Evolutionary conservation across 2,888 invertebrate species (phyloP).

Genomic region (Onchidella celtica): DNA sequence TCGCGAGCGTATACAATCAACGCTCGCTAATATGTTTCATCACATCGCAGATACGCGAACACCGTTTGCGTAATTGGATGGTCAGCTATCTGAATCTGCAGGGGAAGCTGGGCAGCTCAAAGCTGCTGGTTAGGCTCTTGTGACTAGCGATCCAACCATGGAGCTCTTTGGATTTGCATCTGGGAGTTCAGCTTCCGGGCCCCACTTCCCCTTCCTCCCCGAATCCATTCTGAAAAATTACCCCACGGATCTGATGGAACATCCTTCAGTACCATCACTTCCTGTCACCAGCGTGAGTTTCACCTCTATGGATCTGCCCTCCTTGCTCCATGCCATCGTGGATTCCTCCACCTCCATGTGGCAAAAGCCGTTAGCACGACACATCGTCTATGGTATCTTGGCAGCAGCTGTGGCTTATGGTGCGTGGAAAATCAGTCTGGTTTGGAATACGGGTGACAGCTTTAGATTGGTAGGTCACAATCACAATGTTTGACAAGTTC

Average conservation of each 20-base stretch:
- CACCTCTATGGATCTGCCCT: background rate
- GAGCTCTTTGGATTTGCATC: constrained; percentile 23
- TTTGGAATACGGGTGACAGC: background rate
- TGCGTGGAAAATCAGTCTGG: background rate
- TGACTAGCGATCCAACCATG: no score
- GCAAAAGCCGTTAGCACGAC: background rate
- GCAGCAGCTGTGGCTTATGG: constrained; percentile 9
- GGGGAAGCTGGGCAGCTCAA: no score
- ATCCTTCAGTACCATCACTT: background rate
- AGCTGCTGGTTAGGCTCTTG: no score
- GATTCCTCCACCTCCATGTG: background rate
- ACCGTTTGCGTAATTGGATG: no score
- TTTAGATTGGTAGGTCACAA: no score
- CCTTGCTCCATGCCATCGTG: background rate
- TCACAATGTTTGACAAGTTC: no score
- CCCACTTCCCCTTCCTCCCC: background rate
- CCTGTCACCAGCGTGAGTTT: background rate
- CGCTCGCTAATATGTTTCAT: no score
- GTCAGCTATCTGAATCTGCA: no score
- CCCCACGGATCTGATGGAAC: constrained; percentile 6
- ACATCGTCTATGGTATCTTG: background rate
- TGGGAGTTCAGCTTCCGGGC: background rate
- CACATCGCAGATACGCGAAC: no score
- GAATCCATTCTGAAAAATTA: constrained; percentile 25
- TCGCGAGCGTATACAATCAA: no score